Evolutionary conservation across 2,888 invertebrate genomes (phyloP), one percentile per base, ranked within the genome.

Genomic region (Harmothoe impar): DNA sequence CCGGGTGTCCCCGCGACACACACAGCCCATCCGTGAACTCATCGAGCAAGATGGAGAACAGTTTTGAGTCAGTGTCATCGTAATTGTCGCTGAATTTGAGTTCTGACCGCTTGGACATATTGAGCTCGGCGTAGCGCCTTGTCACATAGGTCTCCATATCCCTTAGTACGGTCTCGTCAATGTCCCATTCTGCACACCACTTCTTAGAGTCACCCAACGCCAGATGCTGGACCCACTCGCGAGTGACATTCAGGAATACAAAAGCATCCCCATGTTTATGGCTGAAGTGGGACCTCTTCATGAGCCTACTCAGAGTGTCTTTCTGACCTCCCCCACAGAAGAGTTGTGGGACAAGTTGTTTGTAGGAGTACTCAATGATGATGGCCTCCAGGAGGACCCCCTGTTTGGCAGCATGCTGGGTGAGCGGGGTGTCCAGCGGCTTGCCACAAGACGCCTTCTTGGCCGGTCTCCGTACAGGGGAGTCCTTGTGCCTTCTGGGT

Each of bases 1-100:
- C 25, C 10, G 85, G 85, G 52, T 85, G 85, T n/a, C 85, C 85
- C 1, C 52, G 51, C 7, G 35, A 85, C 7, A 85, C 85, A 85
- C 85, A 85, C 15, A 85, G 85, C 3, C 85, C 85, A 85, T 85
- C 85, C 29, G 5, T 15, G n/a, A 23, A 52, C 85, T 51, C 17
- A n/a, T 85, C 52, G 23, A 85, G 7, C 51, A 85, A 5, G 25
- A 85, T 85, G 5, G 51, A n/a, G 7, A 25, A 5, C 51, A 85
- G 51, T 51, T 85, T 35, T 51, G 51, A 51, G 51, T 85, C 85
- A 12, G 85, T 10, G 10, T 85, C 51, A 7, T 85, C 85, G 3
- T 1, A 23, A 51, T 43, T n/a, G 10, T 85, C 52, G n/a, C 25
- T 85, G 85, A 85, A 85, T n/a, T n/a, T 52, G 1, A 85, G 25